Conservation (phyloP, 2,113 vertebrate genomes). For the Toxotes jaculatrix region DNA sequence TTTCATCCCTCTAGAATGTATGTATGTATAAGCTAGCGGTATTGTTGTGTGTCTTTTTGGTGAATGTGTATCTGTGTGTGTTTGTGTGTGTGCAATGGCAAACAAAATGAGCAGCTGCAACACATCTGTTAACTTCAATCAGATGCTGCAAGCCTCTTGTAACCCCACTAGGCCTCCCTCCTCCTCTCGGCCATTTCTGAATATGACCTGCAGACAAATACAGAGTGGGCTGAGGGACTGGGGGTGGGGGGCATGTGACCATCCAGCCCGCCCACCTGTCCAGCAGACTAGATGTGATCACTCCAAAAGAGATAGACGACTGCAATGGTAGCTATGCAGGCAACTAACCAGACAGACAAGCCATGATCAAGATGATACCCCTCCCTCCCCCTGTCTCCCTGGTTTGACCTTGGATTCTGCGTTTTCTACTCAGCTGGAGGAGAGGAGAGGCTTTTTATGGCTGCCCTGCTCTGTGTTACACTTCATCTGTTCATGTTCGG, state of each 20-base stretch:
- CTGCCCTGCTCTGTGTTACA: conserved; percentile 65
- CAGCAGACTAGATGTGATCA: conserved; percentile 27
- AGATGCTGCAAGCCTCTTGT: conserved; percentile 55
- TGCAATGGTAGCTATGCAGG: conserved; percentile 31
- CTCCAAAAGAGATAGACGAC: conserved; percentile 41
- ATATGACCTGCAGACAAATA: conserved; percentile 35
- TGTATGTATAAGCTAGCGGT: not conserved
- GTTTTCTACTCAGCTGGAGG: conserved; percentile 50
- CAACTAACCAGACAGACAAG: conserved; percentile 34
- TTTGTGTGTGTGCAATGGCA: conserved; percentile 25
- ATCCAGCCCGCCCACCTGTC: conserved; percentile 26
- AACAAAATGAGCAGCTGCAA: conserved; percentile 70
- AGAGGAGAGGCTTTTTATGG: conserved; percentile 54
- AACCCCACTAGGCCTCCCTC: conserved; percentile 43
- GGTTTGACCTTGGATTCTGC: conserved; percentile 70
- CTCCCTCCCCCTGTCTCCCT: conserved; percentile 22
- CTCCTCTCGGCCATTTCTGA: not conserved
- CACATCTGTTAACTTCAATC: conserved; percentile 76
- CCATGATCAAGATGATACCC: conserved; percentile 56
- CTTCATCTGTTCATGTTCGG: conserved; percentile 63
- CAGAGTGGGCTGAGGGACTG: not conserved
- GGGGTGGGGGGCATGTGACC: conserved; percentile 7
- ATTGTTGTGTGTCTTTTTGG: conserved; percentile 38
- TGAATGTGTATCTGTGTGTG: not conserved
- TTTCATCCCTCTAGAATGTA: conserved; percentile 16